Evolutionary conservation across 2,113 vertebrate genomes (phyloP).

Genomic region (Vulpes ferrilata): DNA sequence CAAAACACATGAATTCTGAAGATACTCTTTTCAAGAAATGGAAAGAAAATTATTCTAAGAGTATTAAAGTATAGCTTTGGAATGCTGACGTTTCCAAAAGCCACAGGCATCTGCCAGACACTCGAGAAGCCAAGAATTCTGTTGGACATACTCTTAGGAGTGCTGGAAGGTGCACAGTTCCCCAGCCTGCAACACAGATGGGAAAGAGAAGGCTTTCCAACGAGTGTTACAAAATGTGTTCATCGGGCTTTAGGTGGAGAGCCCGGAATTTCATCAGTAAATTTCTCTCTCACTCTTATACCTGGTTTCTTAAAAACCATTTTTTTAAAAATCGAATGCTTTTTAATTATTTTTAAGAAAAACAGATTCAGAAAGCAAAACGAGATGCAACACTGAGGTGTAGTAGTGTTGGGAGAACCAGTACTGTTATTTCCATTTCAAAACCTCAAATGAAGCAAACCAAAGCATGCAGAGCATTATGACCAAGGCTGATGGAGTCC

Average conservation of each 20-base stretch:
- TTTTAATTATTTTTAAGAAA: background rate
- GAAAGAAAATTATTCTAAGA: conserved; percentile 17
- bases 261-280: background rate
- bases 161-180: background rate
- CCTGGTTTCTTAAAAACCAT: conserved; percentile 25
- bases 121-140: background rate
- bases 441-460: background rate
- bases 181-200: background rate
- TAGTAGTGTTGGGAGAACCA: background rate
- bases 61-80: conserved; percentile 5
- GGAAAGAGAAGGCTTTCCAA: background rate
- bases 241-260: background rate
- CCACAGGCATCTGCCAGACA: background rate
- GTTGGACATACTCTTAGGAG: background rate
- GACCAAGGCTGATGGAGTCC: background rate
- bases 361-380: background rate
- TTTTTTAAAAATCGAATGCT: conserved; percentile 6
- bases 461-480: background rate
- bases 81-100: background rate
- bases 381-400: accelerated
- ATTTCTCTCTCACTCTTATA: background rate
- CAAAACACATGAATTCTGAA: background rate
- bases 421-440: conserved; percentile 41
- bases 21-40: conserved; percentile 53
- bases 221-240: background rate